Evolutionary conservation across 2,888 invertebrate genomes (phyloP).

Genomic region (Bursaphelenchus okinawaensis): DNA sequence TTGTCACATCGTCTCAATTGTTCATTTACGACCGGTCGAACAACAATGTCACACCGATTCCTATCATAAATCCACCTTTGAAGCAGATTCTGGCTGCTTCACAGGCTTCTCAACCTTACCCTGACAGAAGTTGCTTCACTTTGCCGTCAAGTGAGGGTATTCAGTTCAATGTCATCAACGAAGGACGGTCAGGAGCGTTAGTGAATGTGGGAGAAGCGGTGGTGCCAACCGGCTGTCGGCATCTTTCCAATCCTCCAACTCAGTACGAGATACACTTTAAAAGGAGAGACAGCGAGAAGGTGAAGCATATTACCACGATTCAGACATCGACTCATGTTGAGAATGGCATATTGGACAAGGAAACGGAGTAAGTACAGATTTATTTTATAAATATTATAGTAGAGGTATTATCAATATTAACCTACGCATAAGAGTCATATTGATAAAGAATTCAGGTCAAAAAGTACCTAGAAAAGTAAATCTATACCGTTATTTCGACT

Average conservation of each 20-base stretch:
- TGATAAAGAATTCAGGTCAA: background rate
- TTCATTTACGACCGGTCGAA: constrained; percentile 44
- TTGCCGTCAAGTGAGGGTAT: constrained; percentile 47
- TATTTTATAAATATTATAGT: too few species aligned
- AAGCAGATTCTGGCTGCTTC: constrained; percentile 54
- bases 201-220: constrained; percentile 37
- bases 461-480: too few species aligned
- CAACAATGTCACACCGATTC: constrained; percentile 36
- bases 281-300: constrained; percentile 47
- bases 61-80: constrained; percentile 50
- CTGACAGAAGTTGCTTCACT: constrained; percentile 50
- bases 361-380: constrained; percentile 54
- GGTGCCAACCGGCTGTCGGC: constrained; percentile 24
- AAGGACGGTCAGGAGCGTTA: constrained; percentile 49
- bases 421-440: background rate
- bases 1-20: constrained; percentile 50
- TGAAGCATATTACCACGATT: constrained; percentile 43
- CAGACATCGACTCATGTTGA: constrained; percentile 46
- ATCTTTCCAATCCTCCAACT: constrained; percentile 48
- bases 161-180: constrained; percentile 50
- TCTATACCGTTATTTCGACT: too few species aligned
- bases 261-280: constrained; percentile 54
- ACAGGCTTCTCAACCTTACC: constrained; percentile 55
- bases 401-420: too few species aligned
- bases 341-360: constrained; percentile 55